A percentile compares a stretch with the other conserved stretches of the same genome.
Evolutionary conservation across 2,113 vertebrate species (phyloP).

Genomic region (Eulacestoma nigropectus): DNA sequence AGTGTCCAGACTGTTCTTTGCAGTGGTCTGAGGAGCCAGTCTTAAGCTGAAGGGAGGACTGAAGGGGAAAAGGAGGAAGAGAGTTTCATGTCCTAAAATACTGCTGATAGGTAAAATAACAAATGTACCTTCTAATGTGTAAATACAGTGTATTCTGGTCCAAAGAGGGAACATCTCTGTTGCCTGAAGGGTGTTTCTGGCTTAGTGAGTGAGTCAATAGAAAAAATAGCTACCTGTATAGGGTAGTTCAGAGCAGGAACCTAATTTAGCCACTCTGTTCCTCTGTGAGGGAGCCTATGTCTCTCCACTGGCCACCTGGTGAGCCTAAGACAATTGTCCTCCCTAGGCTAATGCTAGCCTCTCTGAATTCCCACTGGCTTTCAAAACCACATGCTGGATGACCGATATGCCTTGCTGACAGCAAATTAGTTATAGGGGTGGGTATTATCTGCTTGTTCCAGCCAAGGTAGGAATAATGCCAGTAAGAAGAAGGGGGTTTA

Average conservation of each 20-base stretch:
- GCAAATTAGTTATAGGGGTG: neutral
- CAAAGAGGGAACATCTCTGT: neutral
- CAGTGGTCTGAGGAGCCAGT: neutral
- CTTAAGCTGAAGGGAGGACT: neutral
- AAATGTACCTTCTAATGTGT: neutral
- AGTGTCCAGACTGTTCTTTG: neutral
- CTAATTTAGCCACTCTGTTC: neutral
- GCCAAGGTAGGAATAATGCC: neutral
- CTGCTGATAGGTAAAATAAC: neutral
- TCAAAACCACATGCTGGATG: neutral
- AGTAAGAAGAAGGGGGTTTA: neutral
- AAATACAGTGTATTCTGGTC: neutral
- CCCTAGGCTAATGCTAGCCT: neutral
- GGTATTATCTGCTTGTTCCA: neutral
- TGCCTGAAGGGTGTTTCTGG: neutral
- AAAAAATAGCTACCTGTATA: neutral
- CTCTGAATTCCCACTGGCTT: neutral
- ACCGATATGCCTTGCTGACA: neutral
- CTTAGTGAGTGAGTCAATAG: neutral
- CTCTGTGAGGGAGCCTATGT: neutral
- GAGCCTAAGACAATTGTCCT: neutral
- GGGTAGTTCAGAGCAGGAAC: neutral
- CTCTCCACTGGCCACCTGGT: neutral
- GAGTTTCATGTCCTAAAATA: neutral
- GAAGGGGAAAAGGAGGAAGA: neutral